phyloP scores from a whole-genome alignment of 2,888 invertebrate species.

The Lepas anatifera region DNA sequence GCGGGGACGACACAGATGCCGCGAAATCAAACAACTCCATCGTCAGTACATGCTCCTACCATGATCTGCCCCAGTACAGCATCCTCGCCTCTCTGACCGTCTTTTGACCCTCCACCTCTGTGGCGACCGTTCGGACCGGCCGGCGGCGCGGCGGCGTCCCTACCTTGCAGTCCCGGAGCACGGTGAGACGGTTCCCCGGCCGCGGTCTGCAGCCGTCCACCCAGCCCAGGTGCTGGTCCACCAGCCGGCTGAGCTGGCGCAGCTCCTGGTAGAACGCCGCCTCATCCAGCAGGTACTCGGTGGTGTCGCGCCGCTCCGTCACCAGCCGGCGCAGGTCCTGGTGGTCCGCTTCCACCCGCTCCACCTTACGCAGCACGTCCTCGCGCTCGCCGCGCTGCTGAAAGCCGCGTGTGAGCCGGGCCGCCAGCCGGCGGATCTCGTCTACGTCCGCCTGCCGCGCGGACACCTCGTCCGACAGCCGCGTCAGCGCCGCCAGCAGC shows the following conservation, averaged over 20 bases:
- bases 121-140: too few species aligned
- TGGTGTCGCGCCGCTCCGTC: not conserved
- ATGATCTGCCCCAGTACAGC: too few species aligned
- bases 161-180: not conserved
- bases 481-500: not conserved
- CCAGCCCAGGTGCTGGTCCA: not conserved
- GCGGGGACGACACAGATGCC: too few species aligned
- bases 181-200: not conserved
- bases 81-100: too few species aligned
- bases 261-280: constrained; percentile 3
- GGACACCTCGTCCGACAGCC: not conserved
- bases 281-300: constrained; percentile 9
- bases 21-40: too few species aligned
- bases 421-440: constrained; percentile 5
- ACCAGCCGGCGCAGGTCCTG: constrained; percentile 3
- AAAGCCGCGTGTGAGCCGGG: not conserved
- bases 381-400: constrained; percentile 7
- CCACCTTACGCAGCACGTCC: constrained; percentile 3
- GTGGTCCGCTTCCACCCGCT: not conserved
- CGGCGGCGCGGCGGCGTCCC: too few species aligned
- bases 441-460: not conserved
- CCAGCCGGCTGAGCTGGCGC: not conserved
- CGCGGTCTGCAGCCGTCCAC: not conserved
- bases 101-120: too few species aligned
- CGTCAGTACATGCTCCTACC: too few species aligned